Conservation (phyloP, 2,113 vertebrate genomes). For the Gymnorhina tibicen region DNA sequence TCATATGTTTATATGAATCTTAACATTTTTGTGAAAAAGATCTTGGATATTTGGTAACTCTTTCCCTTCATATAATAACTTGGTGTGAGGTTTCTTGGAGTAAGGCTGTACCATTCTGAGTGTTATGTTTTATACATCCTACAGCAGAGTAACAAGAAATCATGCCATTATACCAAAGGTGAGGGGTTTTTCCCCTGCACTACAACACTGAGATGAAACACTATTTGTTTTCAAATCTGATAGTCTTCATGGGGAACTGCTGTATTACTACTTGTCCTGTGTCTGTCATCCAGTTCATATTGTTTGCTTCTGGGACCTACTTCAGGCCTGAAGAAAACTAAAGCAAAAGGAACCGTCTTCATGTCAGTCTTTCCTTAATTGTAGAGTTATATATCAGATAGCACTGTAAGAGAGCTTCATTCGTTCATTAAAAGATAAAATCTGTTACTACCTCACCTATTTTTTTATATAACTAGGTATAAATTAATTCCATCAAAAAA, state of each 20-base stretch:
- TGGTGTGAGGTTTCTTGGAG: not conserved
- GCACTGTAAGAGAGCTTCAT: not conserved
- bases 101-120: not conserved
- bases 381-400: not conserved
- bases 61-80: not conserved
- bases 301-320: not conserved
- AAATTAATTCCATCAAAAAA: not conserved
- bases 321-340: not conserved
- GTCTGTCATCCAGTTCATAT: not conserved
- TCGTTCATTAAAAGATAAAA: not conserved
- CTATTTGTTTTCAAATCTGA: not conserved
- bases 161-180: not conserved
- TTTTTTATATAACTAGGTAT: not conserved
- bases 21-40: not conserved
- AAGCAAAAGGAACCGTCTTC: not conserved
- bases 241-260: not conserved
- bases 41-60: not conserved
- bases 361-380: not conserved
- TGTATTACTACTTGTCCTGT: not conserved
- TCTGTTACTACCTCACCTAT: not conserved
- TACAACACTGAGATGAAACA: not conserved
- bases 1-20: not conserved
- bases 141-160: not conserved
- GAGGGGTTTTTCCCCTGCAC: fast-evolving
- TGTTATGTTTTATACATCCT: not conserved